Conservation (phyloP, 2,797 vertebrate species). For the Characodon lateralis region DNA sequence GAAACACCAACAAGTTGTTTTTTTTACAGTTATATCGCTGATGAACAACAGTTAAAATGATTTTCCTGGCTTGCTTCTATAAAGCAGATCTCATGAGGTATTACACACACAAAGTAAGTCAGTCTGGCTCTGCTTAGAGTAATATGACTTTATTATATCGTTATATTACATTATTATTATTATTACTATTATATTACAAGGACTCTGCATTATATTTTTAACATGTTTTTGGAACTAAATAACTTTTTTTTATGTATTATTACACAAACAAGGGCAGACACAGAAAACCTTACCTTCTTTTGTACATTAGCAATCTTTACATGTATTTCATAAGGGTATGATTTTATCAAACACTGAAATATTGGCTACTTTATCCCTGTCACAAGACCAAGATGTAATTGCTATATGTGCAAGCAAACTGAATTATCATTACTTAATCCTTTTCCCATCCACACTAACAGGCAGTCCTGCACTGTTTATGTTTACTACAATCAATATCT, state of each 20-base stretch:
- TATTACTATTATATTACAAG: neutral
- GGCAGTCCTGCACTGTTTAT: constrained; percentile 8
- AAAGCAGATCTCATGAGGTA: no score
- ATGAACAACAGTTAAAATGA: no score
- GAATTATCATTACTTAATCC: constrained; percentile 9
- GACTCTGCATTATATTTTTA: neutral
- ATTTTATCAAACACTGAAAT: neutral
- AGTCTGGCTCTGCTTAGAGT: no score
- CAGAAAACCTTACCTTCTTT: neutral
- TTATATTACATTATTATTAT: no score
- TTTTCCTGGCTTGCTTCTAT: no score
- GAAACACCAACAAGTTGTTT: no score
- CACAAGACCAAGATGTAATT: neutral
- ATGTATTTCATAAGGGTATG: neutral
- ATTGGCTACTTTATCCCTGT: constrained; percentile 1
- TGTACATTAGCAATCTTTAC: neutral
- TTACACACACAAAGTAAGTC: no score
- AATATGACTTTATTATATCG: no score
- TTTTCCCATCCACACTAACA: neutral
- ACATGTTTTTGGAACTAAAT: neutral
- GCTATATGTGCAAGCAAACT: neutral
- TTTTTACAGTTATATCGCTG: no score
- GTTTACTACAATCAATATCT: constrained; percentile 36
- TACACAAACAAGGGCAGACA: neutral
- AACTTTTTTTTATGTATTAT: neutral